Evolutionary conservation across 2,113 vertebrate genomes (phyloP).

Genomic region (Corythornis vintsioides): DNA sequence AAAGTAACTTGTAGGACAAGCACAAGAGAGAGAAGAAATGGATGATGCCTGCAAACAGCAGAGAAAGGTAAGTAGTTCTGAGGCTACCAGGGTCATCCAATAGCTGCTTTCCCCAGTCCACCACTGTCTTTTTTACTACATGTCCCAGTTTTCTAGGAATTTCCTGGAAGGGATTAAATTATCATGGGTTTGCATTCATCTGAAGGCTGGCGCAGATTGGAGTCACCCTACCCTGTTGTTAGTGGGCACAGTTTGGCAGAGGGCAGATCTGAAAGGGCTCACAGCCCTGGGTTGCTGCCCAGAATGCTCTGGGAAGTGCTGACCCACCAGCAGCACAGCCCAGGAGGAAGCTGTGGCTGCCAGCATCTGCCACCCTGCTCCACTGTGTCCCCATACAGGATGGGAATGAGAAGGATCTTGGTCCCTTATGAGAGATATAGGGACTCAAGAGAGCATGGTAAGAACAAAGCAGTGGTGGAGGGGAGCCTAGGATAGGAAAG

Average conservation of each 20-base stretch:
- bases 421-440: rapidly evolving
- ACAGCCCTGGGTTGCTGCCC: neutral
- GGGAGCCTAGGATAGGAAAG: neutral
- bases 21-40: neutral
- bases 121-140: neutral
- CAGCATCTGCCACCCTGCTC: neutral
- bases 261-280: neutral
- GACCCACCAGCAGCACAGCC: neutral
- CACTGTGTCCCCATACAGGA: rapidly evolving
- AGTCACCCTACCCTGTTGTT: neutral
- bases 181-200: neutral
- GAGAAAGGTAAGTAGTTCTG: neutral
- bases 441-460: neutral
- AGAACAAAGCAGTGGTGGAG: neutral
- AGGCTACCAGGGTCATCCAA: neutral
- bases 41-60: neutral
- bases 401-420: rapidly evolving
- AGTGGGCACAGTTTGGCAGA: neutral
- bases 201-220: neutral
- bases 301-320: neutral
- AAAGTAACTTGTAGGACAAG: neutral
- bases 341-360: neutral
- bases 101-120: neutral
- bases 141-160: neutral
- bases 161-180: neutral